phyloP scores from a whole-genome alignment of 2,888 invertebrate species.

The Heteropelma amictum region DNA sequence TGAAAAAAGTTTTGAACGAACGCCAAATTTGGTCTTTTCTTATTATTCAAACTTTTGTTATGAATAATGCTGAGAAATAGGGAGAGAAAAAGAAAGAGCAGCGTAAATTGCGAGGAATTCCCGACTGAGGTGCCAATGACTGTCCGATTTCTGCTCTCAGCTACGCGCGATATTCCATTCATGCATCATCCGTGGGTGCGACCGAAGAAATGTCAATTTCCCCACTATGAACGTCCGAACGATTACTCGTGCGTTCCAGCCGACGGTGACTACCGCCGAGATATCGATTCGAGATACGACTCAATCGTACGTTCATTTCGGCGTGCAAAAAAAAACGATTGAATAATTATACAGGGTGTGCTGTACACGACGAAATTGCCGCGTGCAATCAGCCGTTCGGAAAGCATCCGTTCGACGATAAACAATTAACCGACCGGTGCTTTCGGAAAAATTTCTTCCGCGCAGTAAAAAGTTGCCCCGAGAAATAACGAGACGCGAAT shows the following conservation, averaged over 20 bases:
- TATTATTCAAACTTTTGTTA: too few species aligned
- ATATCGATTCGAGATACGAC: conserved; percentile 20
- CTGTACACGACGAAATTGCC: too few species aligned
- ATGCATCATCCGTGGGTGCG: conserved; percentile 35
- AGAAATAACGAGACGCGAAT: too few species aligned
- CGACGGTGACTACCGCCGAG: background rate
- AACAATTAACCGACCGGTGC: too few species aligned
- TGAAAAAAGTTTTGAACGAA: too few species aligned
- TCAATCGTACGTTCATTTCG: conserved; percentile 31
- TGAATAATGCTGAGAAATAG: conserved; percentile 22
- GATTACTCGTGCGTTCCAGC: background rate
- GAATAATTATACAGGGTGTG: background rate
- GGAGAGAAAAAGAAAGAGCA: too few species aligned
- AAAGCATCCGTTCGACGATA: too few species aligned
- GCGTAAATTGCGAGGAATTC: background rate
- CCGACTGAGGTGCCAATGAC: background rate
- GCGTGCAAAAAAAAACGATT: too few species aligned
- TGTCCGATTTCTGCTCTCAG: background rate
- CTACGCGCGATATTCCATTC: conserved; percentile 7
- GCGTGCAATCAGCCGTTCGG: too few species aligned
- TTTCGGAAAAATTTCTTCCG: too few species aligned
- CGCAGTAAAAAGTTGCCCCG: too few species aligned
- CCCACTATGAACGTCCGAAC: conserved; percentile 1
- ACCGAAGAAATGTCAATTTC: conserved; percentile 16
- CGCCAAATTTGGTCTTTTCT: too few species aligned